Evolutionary conservation across 2,888 invertebrate species (phyloP).

Genomic region (Cancer borealis): DNA sequence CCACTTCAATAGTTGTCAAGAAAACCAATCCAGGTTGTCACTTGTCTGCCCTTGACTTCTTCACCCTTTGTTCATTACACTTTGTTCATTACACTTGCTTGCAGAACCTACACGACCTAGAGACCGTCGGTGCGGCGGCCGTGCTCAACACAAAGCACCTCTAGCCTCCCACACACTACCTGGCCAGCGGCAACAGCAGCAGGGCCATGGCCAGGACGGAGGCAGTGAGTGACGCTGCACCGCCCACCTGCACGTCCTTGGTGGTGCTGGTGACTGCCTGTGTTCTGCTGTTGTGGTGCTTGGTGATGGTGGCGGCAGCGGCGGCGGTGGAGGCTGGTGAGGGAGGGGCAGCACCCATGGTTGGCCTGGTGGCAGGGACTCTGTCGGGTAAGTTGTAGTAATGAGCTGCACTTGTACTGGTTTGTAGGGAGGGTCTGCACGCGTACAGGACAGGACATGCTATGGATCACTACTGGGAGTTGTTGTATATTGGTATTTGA

Average conservation of each 20-base stretch:
- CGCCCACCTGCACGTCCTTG: not conserved
- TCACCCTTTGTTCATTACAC: not conserved
- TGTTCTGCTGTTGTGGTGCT: not conserved
- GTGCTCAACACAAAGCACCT: not conserved
- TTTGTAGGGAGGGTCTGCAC: not conserved
- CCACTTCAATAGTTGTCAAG: not conserved
- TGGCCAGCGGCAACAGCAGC: not conserved
- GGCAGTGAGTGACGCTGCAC: not conserved
- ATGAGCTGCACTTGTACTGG: not conserved
- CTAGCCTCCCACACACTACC: not conserved
- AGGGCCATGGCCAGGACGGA: not conserved
- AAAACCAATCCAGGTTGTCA: not conserved
- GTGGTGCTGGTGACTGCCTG: slow-evolving; percentile 10
- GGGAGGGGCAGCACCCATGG: not conserved
- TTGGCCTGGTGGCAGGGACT: not conserved
- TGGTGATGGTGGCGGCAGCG: not conserved
- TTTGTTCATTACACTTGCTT: not conserved
- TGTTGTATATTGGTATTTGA: not conserved
- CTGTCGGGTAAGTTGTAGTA: not conserved
- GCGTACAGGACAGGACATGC: not conserved
- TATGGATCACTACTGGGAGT: not conserved
- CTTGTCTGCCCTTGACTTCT: not conserved
- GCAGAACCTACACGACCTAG: not conserved
- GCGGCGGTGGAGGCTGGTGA: not conserved
- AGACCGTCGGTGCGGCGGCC: not conserved